Conservation (phyloP, 2,797 vertebrate species). For the Borostomias antarcticus region DNA sequence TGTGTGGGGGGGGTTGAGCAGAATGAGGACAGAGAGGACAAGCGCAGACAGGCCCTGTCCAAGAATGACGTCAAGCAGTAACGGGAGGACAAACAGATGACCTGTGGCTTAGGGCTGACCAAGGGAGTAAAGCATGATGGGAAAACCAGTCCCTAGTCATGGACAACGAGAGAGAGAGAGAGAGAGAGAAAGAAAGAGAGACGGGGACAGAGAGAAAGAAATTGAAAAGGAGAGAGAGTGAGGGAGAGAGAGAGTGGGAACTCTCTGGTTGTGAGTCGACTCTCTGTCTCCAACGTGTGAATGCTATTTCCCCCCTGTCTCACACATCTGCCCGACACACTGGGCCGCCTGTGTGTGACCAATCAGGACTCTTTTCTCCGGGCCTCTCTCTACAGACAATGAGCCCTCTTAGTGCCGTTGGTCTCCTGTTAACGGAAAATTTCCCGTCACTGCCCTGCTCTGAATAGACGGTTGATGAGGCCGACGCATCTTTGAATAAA, state of each 20-base stretch:
- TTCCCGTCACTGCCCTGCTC: slow-evolving; percentile 24
- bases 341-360: not conserved
- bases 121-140: slow-evolving; percentile 1
- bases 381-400: not conserved
- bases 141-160: not conserved
- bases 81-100: not conserved
- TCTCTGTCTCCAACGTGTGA: not conserved
- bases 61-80: not conserved
- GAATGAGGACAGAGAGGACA: not conserved
- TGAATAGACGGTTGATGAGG: slow-evolving; percentile 58
- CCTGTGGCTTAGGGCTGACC: not conserved
- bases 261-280: slow-evolving; percentile 18
- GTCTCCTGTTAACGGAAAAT: not conserved
- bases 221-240: not conserved
- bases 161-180: too few species aligned
- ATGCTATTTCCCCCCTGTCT: not conserved
- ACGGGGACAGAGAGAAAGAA: not conserved
- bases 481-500: slow-evolving; percentile 20
- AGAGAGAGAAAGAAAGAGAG: not conserved
- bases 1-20: too few species aligned
- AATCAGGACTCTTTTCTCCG: slow-evolving; percentile 41
- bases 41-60: not conserved
- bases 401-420: not conserved
- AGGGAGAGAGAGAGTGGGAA: slow-evolving; percentile 17
- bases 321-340: not conserved